These are phyloP conservation scores for Brachyptera putata DNA, from an alignment of 2,888 invertebrate genomes.

Conservation along the genomic window DNA sequence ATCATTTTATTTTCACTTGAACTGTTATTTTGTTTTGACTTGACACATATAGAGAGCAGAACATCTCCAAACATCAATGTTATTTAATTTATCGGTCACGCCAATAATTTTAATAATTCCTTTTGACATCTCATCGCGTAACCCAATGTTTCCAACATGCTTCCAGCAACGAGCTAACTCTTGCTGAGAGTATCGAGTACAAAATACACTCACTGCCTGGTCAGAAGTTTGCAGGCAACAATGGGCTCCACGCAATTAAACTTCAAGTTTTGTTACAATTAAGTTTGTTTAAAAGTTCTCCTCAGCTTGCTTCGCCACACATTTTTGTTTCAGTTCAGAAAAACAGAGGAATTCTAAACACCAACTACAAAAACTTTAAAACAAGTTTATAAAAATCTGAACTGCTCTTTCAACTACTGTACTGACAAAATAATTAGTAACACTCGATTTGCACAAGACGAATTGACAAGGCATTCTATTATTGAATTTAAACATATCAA, in stretches of 20 bases:
- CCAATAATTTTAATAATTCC: slow-evolving; percentile 29
- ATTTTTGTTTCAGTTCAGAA: too few species aligned
- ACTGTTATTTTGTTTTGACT: slow-evolving; percentile 30
- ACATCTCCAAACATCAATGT: slow-evolving; percentile 34
- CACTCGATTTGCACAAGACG: not conserved
- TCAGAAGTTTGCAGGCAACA: too few species aligned
- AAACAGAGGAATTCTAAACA: slow-evolving; percentile 22
- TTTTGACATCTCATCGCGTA: slow-evolving; percentile 1
- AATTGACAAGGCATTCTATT: too few species aligned
- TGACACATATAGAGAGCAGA: slow-evolving; percentile 36
- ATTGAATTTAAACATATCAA: too few species aligned
- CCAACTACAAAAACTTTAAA: slow-evolving; percentile 24
- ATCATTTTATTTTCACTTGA: not conserved
- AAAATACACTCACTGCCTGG: too few species aligned
- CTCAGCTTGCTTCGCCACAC: too few species aligned
- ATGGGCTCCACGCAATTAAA: too few species aligned
- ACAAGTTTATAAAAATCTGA: slow-evolving; percentile 20
- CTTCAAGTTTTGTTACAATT: too few species aligned
- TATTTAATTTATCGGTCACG: slow-evolving; percentile 25
- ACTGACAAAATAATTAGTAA: not conserved
- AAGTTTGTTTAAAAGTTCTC: too few species aligned
- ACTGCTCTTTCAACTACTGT: slow-evolving; percentile 10
- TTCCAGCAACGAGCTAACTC: too few species aligned
- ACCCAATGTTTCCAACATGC: not conserved
- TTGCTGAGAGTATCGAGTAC: too few species aligned